Evolutionary conservation across 2,888 invertebrate species (phyloP), one percentile per base, ranked within the genome.

Genomic region (Galerucella nymphaeae): DNA sequence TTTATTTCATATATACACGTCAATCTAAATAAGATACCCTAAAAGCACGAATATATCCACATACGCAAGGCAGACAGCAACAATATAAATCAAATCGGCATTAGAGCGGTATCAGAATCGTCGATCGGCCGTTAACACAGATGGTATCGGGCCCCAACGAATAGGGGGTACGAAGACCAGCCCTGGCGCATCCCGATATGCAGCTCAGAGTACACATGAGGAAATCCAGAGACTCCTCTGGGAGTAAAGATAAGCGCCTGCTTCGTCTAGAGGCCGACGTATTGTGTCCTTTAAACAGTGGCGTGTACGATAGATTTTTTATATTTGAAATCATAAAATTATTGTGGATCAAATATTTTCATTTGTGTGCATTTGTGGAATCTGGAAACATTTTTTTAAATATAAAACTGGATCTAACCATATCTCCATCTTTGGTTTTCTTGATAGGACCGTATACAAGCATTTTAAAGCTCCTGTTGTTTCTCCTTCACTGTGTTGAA

Each of bases 41-140:
- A 9, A 18, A 9, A 30, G n/a, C 16, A 63, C 64, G 14, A 6
- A 63, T 30, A 14, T 18, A 65, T 65, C 63, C 55, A 70, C 50
- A 57, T 42, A 63, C 70, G 63, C 48, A 45, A 61, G 61, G 61
- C 62, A 48, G 42, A 53, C 50, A 67, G 73, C 71, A 74, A 71
- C 73, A 76, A 77, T 73, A 85, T 86, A 86, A 85, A 86, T 86
- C 85, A 85, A 84, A 85, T 82, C 81, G 83, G 83, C 82, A 84
- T 84, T 84, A 83, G 82, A 83, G 82, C 81, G 79, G 80, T 85
- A 85, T 85, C 84, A 81, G 81, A 77, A 79, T 75, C 81, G 80
- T 80, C 83, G 83, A 85, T 86, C 85, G 83, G 79, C 82, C 84
- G 85, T 86, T 85, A 85, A 85, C 85, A 83, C 85, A 85, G 85